Base-by-base conservation (phyloP, 1,140 invertebrate genomes). In the Chironomus tepperi region DNA sequence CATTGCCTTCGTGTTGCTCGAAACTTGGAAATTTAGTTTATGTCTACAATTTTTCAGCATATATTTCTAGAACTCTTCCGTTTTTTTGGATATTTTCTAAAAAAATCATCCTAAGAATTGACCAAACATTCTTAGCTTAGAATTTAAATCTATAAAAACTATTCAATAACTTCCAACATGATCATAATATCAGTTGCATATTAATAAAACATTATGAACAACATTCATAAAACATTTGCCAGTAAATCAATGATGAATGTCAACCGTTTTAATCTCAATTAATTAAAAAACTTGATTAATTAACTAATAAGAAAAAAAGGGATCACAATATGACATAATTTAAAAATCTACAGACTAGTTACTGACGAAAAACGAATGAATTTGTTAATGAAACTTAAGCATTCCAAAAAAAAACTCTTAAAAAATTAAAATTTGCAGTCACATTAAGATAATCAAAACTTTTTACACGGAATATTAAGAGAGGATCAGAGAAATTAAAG, bases 371-470 rank as follows among this genome's bases (percentile, higher is more conserved):
- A 34, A 34, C n/a, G 47, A 57, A 57, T 57, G 47, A 57, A 57
- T 57, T 57, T 57, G 47, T 57, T 9, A 57, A 57, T 12, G 47
- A 57, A 57, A 57, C 47, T 10, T 57, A 57, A 57, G 47, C 47
- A 57, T 57, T 57, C 47, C 47, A 57, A 57, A 57, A 57, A 57
- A n/a, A 57, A n/a, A 57, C 12, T n/a, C 47, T 57, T 12, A 57
- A 57, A 57, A 57, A 57, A 10, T 57, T 57, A 12, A 57, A 57
- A 9, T 57, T 57, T 57, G 47, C 47, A 57, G 47, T 57, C 47
- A 57, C 5, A 57, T 57, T 34, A 34, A 34, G 24, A 34, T 34
- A 34, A 34, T 34, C 24, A 57, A 57, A n/a, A 57, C 12, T 57
- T 57, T 57, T 57, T 57, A 57, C 47, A 57, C 10, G n/a, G 3